These are phyloP conservation scores for Cylas formicarius DNA, from an alignment of 1,140 invertebrate species.

Conservation along the genomic window DNA sequence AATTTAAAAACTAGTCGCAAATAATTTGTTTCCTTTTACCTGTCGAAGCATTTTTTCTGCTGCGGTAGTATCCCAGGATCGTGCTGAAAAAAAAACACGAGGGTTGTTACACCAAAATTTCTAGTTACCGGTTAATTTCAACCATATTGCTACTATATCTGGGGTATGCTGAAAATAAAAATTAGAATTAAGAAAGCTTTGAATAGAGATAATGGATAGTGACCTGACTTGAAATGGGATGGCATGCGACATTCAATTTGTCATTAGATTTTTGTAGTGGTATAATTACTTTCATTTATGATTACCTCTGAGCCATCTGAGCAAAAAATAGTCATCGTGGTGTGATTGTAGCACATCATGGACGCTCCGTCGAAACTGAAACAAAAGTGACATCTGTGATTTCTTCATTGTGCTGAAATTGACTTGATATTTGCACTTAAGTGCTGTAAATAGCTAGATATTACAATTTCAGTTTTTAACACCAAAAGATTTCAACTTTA, in stretches of 20 bases:
- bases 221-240: too few relatives aligned
- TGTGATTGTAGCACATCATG: conserved; percentile 58
- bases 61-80: conserved; percentile 71
- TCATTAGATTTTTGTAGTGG: too few relatives aligned
- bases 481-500: not conserved
- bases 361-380: conserved; percentile 65
- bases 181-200: too few relatives aligned
- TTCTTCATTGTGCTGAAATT: not conserved
- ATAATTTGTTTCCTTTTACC: conserved; percentile 45
- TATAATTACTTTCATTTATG: too few relatives aligned
- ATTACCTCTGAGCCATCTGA: conserved; percentile 75
- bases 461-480: not conserved
- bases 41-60: conserved; percentile 82
- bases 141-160: too few relatives aligned
- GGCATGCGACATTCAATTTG: too few relatives aligned
- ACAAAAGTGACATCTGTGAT: conserved; percentile 31
- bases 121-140: not conserved
- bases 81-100: conserved; percentile 52
- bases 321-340: conserved; percentile 70
- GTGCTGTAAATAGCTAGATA: conserved; percentile 1
- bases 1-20: conserved; percentile 5
- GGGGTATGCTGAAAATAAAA: too few relatives aligned
- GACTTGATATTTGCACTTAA: not conserved
- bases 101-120: conserved; percentile 3
- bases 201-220: too few relatives aligned